These are phyloP conservation scores for Aphaenogaster rudis DNA, from an alignment of 1,140 invertebrate genomes.

Conservation along the genomic window DNA sequence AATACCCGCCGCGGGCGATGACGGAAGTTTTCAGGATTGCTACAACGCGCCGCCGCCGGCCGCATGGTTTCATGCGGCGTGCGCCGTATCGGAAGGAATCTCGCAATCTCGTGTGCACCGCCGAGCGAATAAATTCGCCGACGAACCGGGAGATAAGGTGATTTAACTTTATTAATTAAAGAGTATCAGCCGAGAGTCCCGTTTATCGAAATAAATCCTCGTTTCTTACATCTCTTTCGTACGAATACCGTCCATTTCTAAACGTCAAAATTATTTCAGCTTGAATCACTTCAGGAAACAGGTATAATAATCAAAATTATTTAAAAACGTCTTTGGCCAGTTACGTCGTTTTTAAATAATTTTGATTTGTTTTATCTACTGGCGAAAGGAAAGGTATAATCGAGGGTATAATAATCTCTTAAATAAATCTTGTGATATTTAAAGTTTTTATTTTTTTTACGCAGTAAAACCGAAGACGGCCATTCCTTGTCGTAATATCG, in stretches of 20 bases:
- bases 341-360: too few relatives aligned
- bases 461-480: not conserved
- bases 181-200: not conserved
- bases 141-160: slow-evolving; percentile 16
- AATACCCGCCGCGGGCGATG: slow-evolving; percentile 59
- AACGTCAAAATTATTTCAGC: slow-evolving; percentile 18
- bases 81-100: slow-evolving; percentile 41
- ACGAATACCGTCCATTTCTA: not conserved
- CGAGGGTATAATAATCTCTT: not conserved
- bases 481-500: not conserved
- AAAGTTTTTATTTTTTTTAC: not conserved
- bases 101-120: slow-evolving; percentile 30
- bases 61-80: slow-evolving; percentile 33
- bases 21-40: slow-evolving; percentile 62
- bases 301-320: not conserved
- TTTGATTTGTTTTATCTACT: too few relatives aligned
- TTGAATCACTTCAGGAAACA: not conserved
- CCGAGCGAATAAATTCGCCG: slow-evolving; percentile 48
- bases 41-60: slow-evolving; percentile 17
- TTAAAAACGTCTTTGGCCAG: too few relatives aligned
- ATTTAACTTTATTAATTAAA: slow-evolving; percentile 41
- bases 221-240: not conserved
- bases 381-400: too few relatives aligned
- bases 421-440: not conserved
- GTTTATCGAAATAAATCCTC: slow-evolving; percentile 33